These are phyloP conservation scores for Lithophane leautieri DNA, from an alignment of 2,888 invertebrate species.

Conservation along the genomic window DNA sequence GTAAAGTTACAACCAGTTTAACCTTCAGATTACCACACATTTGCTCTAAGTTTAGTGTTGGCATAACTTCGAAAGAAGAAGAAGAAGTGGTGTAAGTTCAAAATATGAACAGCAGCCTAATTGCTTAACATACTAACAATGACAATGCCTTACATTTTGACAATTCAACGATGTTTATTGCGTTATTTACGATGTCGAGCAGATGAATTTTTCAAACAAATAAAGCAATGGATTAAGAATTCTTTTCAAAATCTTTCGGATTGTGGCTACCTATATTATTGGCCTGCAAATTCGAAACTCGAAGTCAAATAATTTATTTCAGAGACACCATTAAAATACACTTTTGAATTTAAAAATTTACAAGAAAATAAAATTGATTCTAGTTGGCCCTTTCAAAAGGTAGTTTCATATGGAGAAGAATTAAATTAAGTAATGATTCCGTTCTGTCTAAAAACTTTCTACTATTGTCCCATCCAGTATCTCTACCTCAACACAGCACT, in stretches of 20 bases:
- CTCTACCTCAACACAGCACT: conserved; percentile 58
- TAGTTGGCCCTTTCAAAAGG: not conserved
- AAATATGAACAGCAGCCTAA: not conserved
- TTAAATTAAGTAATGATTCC: not conserved
- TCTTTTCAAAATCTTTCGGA: not conserved
- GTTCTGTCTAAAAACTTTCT: not conserved
- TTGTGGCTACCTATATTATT: not conserved
- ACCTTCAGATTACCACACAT: no score
- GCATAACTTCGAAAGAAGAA: no score
- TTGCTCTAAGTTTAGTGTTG: no score
- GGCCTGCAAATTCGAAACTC: not conserved
- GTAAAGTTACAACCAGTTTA: no score
- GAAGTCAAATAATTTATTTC: not conserved
- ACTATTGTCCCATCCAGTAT: conserved; percentile 39
- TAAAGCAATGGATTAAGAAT: not conserved
- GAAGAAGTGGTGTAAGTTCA: no score
- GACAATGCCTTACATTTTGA: no score
- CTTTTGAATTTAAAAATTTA: no score
- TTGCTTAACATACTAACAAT: no score
- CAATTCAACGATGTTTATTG: no score
- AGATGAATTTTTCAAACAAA: not conserved
- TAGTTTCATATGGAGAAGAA: not conserved
- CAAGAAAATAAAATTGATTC: not conserved
- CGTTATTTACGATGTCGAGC: not conserved
- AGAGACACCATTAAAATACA: no score